Percentiles rank a stretch among this genome's conserved stretches.
phyloP scores from a whole-genome alignment of 2,888 invertebrate genomes.

The Gonocerus acuteangulatus region DNA sequence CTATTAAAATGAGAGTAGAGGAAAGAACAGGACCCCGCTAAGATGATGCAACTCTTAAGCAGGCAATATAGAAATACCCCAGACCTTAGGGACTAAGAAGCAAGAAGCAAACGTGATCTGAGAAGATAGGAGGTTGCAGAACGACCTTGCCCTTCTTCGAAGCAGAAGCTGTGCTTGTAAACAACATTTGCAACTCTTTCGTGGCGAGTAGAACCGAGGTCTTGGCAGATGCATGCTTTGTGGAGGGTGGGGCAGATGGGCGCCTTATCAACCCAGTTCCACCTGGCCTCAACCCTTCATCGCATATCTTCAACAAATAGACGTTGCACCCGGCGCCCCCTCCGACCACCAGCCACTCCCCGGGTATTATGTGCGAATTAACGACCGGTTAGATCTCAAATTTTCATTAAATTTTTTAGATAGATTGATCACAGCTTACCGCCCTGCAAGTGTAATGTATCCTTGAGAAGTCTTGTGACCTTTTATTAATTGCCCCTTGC shows the following conservation, averaged over 20 bases:
- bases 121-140: not conserved
- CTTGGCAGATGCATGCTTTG: slow-evolving; percentile 14
- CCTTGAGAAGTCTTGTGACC: no score
- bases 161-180: not conserved
- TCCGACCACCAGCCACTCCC: not conserved
- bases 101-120: no score
- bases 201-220: not conserved
- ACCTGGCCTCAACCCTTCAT: slow-evolving; percentile 22
- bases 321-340: slow-evolving; percentile 15
- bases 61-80: no score
- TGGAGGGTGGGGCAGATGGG: slow-evolving; percentile 18
- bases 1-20: no score
- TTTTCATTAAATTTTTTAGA: no score
- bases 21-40: no score
- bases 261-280: slow-evolving; percentile 8
- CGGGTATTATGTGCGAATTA: slow-evolving; percentile 4
- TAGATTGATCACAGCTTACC: no score
- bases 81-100: no score
- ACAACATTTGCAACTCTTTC: slow-evolving; percentile 15
- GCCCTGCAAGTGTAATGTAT: no score
- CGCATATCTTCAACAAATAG: slow-evolving; percentile 22
- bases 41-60: no score
- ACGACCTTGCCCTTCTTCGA: not conserved
- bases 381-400: not conserved
- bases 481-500: no score